Percentiles rank a stretch among this genome's conserved stretches.
phyloP scores from a whole-genome alignment of 1,140 invertebrate species.

The Tetramorium alpestre region DNA sequence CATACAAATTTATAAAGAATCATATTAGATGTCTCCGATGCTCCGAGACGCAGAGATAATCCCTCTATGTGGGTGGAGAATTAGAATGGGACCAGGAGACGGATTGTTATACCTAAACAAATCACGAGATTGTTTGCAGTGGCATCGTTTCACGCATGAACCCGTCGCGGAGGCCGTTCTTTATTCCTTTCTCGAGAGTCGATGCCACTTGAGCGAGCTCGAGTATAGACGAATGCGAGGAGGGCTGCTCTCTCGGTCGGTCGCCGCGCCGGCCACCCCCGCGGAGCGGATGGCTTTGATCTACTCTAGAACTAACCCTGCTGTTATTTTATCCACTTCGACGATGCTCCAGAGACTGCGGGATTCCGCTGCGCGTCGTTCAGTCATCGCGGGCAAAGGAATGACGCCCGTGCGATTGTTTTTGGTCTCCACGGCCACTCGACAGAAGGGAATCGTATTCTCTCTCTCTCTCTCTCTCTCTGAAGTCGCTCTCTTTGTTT shows the following conservation, averaged over 20 bases:
- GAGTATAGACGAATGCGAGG: slow-evolving; percentile 82
- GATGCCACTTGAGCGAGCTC: slow-evolving; percentile 85
- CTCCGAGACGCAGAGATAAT: slow-evolving; percentile 1
- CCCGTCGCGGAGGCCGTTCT: slow-evolving; percentile 79
- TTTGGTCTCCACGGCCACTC: slow-evolving; percentile 61
- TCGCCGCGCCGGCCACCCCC: slow-evolving; percentile 72
- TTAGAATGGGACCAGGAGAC: slow-evolving; percentile 26
- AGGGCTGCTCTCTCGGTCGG: slow-evolving; percentile 70
- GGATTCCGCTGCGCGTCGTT: slow-evolving; percentile 49
- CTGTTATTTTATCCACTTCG: slow-evolving; percentile 77
- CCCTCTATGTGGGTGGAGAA: neutral
- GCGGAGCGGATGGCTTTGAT: slow-evolving; percentile 79
- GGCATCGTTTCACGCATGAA: slow-evolving; percentile 86
- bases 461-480: slow-evolving; percentile 40
- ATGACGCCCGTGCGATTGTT: slow-evolving; percentile 76
- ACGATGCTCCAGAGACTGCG: slow-evolving; percentile 72
- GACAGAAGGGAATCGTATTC: slow-evolving; percentile 17
- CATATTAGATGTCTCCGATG: neutral
- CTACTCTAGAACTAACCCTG: slow-evolving; percentile 77
- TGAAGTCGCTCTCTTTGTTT: slow-evolving; percentile 58
- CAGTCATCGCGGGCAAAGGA: slow-evolving; percentile 73
- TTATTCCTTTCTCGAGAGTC: slow-evolving; percentile 83
- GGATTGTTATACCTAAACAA: slow-evolving; percentile 85
- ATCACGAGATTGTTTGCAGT: slow-evolving; percentile 85
- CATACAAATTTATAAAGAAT: neutral